Evolutionary conservation across 1,140 invertebrate species (phyloP).

Genomic region (Drosophila auraria): DNA sequence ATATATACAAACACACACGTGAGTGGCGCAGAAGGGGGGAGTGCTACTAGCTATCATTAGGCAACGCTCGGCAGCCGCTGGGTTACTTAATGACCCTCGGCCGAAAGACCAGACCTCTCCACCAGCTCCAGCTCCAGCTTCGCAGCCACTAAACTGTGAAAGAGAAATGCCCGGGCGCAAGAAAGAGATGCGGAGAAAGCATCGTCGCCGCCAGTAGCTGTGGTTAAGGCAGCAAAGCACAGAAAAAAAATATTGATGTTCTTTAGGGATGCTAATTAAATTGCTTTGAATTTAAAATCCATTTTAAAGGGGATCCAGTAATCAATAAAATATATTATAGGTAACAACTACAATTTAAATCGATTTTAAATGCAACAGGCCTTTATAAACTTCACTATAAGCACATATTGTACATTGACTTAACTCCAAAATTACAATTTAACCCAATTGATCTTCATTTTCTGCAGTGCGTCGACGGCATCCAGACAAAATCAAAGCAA

Average conservation of each 20-base stretch:
- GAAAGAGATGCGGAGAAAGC: conserved; percentile 79
- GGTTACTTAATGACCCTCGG: conserved; percentile 78
- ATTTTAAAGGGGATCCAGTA: too few species aligned
- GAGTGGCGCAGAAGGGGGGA: conserved; percentile 11
- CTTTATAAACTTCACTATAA: too few species aligned
- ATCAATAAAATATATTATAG: too few species aligned
- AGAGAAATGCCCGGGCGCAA: conserved; percentile 61
- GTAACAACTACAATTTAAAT: too few species aligned
- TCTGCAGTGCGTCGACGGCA: neutral
- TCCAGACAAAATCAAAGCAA: conserved; percentile 59
- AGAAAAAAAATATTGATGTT: neutral
- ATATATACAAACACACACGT: conserved; percentile 34
- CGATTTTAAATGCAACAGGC: too few species aligned
- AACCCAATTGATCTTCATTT: neutral
- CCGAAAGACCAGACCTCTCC: conserved; percentile 24
- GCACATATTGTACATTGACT: too few species aligned
- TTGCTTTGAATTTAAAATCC: too few species aligned
- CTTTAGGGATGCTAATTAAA: too few species aligned
- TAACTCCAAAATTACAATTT: too few species aligned
- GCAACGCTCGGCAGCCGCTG: conserved; percentile 30
- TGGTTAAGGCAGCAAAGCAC: neutral
- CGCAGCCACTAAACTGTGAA: conserved; percentile 71
- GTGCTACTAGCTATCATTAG: conserved; percentile 44
- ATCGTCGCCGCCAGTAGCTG: conserved; percentile 19
- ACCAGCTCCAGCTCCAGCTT: conserved; percentile 25